Base-by-base conservation (phyloP, 92 coral and sea anemone genomes). In the Epizoanthus rinbou region DNA sequence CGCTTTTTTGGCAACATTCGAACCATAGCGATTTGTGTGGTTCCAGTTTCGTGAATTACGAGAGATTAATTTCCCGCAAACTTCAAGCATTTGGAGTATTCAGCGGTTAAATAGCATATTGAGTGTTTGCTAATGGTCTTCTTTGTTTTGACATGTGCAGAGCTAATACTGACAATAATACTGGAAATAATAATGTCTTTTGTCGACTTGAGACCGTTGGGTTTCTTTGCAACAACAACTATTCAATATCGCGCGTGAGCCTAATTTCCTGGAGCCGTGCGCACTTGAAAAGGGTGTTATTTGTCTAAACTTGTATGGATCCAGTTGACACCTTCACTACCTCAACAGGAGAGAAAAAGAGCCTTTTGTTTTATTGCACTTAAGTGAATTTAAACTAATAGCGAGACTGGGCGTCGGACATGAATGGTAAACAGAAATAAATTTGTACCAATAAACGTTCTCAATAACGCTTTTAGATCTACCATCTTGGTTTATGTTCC, bases 111-210 rank as follows among this genome's bases (percentile, higher is more conserved):
- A 74, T 74, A 56, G 41, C 8, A 19, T 6, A 6, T 3, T 31
- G 64, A 54, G 64, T 53, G 28, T 21, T 43, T 56, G 50, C 59
- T 74, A 74, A 74, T 56, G 50, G 80, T 64, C 39, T 74, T 13
- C 80, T 53, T 74, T 74, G 80, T 74, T 56, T 22, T 31, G 39
- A 53, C 33, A n/a, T 72, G 58, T 50, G 59, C 50, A 72, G 45
- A 72, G 76, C 15, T 50, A 68, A 72, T 45, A 73, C 64, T 56
- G 28, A 33, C 3, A 16, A 22, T 41, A 53, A 72, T 45, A 73
- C 64, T 56, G 23, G 19, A 0, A 16, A 22, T 41, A 52, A 74
- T 25, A 53, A 74, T 6, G n/a, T 28, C 80, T 74, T 53, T 74
- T 74, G 80, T 50, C 17, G 54, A 28, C 9, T 24, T 74, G 7